Evolutionary conservation across 37 sponge, comb jelly and placozoan genomes (phyloP), one percentile per base, ranked within the genome.

Genomic region (Ianthella basta): DNA sequence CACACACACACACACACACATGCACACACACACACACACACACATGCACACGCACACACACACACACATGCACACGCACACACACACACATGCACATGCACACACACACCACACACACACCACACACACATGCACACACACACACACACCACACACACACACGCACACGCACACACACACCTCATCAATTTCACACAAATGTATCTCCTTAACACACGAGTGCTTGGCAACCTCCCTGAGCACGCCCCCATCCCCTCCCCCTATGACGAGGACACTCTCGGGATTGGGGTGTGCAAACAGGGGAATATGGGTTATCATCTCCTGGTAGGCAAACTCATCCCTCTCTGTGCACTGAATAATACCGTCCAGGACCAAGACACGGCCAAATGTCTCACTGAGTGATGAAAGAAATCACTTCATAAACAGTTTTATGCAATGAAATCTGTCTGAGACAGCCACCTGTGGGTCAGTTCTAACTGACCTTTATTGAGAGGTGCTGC

Each of bases 241-340:
- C 56, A 92, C 95, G 12, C 97, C 97, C 44, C 97, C 97, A 91
- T 97, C 97, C n/a, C 97, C 97, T 21, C 97, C 97, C 14, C 97
- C 97, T 25, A 97, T 89, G 21, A 97, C 86, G 44, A 97, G 86
- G 72, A 97, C 92, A 44, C 59, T 80, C 72, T 88, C 86, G 0
- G 97, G 97, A 64, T 87, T 82, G 27, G 89, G 92, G 60, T 97
- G 97, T 20, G 92, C 87, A 68, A 85, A 90, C 24, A 97, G 84
- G 20, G 97, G 95, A 18, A 94, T 23, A 64, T 94, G 95, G 0
- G 88, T 73, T 0, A 97, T 94, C 84, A 90, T 92, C 79, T 97
- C 97, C 53, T 97, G 95, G 73, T 97, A 97, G 56, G 84, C 30
- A 72, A 86, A 88, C 86, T 97, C 97, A 54, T 97, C 97, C 25